Evolutionary conservation across 2,888 invertebrate species (phyloP).

Genomic region (Oxycera nigricornis): DNA sequence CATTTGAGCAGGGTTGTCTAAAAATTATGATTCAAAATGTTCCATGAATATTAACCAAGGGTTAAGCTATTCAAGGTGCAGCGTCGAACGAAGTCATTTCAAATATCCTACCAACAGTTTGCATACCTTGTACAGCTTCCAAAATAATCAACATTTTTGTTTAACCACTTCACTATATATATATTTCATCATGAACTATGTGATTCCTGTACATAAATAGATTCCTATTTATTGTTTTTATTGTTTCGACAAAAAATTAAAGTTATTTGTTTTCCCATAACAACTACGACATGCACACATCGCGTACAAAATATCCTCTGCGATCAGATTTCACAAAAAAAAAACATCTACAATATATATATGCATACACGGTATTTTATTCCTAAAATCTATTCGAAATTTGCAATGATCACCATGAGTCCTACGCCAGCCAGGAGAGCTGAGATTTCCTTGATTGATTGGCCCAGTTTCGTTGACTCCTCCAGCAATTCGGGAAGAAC

Average conservation of each 20-base stretch:
- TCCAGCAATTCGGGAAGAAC: slow-evolving; percentile 96
- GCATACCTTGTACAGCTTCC: too few relatives aligned
- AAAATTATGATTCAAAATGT: too few relatives aligned
- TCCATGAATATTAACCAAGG: too few relatives aligned
- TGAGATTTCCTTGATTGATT: slow-evolving; percentile 89
- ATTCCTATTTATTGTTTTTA: slow-evolving; percentile 9
- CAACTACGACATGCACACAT: slow-evolving; percentile 16
- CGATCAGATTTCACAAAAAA: not conserved
- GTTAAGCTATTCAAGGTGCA: too few relatives aligned
- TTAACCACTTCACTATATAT: not conserved
- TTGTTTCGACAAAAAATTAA: not conserved
- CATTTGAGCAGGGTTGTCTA: too few relatives aligned
- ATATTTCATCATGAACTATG: not conserved
- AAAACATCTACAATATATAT: not conserved
- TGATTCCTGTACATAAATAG: slow-evolving; percentile 13
- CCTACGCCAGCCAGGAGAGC: slow-evolving; percentile 89
- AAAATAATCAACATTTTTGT: too few relatives aligned
- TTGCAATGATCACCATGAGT: slow-evolving; percentile 94
- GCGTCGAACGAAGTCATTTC: too few relatives aligned
- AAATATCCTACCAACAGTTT: too few relatives aligned
- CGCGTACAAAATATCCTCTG: slow-evolving; percentile 25
- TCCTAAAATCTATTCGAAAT: slow-evolving; percentile 53
- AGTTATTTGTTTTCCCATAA: not conserved
- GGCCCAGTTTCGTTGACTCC: slow-evolving; percentile 83
- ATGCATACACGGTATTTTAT: slow-evolving; percentile 33